These are phyloP conservation scores for Phymatocera aterrima DNA, from an alignment of 2,888 invertebrate species.

Conservation along the genomic window DNA sequence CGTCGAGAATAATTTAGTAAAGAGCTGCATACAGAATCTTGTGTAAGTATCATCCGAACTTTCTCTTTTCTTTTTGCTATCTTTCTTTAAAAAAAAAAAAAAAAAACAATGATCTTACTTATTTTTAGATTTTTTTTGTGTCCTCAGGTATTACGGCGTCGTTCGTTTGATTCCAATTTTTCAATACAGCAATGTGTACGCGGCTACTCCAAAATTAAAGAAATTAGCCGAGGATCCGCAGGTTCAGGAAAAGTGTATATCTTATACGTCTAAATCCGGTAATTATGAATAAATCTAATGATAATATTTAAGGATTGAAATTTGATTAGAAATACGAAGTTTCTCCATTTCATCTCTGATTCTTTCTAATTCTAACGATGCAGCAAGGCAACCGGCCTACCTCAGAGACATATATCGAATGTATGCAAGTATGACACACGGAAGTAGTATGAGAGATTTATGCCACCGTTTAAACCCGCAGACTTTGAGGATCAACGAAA, in stretches of 20 bases:
- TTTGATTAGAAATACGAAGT: slow-evolving; percentile 17
- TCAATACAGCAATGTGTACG: slow-evolving; percentile 92
- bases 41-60: slow-evolving; percentile 77
- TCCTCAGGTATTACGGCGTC: slow-evolving; percentile 81
- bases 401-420: slow-evolving; percentile 85
- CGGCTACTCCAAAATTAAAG: slow-evolving; percentile 85
- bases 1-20: slow-evolving; percentile 95
- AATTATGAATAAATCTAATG: slow-evolving; percentile 60
- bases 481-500: slow-evolving; percentile 85
- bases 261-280: slow-evolving; percentile 84
- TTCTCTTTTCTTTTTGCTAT: background rate
- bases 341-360: slow-evolving; percentile 22
- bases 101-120: background rate
- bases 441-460: slow-evolving; percentile 85
- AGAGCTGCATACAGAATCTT: slow-evolving; percentile 95
- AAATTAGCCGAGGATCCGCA: slow-evolving; percentile 81
- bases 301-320: slow-evolving; percentile 6
- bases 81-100: background rate
- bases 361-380: slow-evolving; percentile 35
- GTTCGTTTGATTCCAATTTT: slow-evolving; percentile 87
- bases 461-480: slow-evolving; percentile 85
- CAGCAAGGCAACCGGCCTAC: slow-evolving; percentile 81
- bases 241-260: slow-evolving; percentile 84
- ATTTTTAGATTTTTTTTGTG: slow-evolving; percentile 40
- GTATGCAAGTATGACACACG: slow-evolving; percentile 87